Evolutionary conservation across 23 tunicate genomes (phyloP).

Genomic region (Corella eumyota): DNA sequence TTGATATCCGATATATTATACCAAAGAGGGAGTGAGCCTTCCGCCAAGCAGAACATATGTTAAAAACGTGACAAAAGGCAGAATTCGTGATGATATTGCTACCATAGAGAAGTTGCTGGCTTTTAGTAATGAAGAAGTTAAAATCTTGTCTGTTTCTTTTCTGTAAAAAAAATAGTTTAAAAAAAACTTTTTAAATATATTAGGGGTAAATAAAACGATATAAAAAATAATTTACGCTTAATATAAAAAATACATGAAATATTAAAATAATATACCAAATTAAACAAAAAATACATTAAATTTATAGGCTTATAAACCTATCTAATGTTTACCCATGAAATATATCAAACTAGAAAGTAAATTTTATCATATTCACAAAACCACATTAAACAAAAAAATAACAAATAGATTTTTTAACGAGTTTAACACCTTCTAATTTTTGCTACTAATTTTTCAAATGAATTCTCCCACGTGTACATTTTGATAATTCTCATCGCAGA

Average conservation of each 20-base stretch:
- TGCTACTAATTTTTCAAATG: slow-evolving; percentile 33
- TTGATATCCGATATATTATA: slow-evolving; percentile 4
- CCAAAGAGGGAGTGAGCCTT: slow-evolving; percentile 24
- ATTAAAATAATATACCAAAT: too few species aligned
- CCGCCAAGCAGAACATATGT: slow-evolving; percentile 27
- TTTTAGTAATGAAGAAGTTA: slow-evolving; percentile 20
- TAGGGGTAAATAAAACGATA: too few species aligned
- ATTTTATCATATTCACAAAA: neutral
- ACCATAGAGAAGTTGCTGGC: slow-evolving; percentile 43
- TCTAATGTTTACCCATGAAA: too few species aligned
- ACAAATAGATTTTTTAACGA: neutral
- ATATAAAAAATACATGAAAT: too few species aligned
- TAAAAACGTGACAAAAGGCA: slow-evolving; percentile 28
- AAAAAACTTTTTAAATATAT: too few species aligned
- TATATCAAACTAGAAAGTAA: too few species aligned
- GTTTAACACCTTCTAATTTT: slow-evolving; percentile 12
- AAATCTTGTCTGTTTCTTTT: slow-evolving; percentile 31
- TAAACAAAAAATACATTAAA: too few species aligned
- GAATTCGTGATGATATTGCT: slow-evolving; percentile 9
- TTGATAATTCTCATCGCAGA: slow-evolving; percentile 65
- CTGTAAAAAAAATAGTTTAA: slow-evolving; percentile 12
- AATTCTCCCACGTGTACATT: slow-evolving; percentile 80
- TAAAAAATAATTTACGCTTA: too few species aligned
- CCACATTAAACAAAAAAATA: neutral
- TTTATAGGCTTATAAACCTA: too few species aligned